Evolutionary conservation across 2,113 vertebrate species (phyloP).

Genomic region (Octodon degus): DNA sequence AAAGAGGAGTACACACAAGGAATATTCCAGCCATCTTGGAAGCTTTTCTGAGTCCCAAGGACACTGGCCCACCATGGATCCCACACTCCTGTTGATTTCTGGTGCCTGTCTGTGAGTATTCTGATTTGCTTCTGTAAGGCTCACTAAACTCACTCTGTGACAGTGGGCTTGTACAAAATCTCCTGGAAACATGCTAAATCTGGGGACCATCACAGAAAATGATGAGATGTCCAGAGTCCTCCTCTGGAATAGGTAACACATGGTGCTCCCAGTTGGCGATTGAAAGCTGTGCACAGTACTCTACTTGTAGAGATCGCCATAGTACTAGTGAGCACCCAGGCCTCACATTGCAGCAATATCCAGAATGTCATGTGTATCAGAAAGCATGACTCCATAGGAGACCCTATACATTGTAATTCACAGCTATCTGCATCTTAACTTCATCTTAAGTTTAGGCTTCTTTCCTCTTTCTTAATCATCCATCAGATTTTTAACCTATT

Average conservation of each 20-base stretch:
- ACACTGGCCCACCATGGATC: neutral
- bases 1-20: neutral
- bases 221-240: neutral
- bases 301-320: neutral
- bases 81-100: neutral
- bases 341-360: neutral
- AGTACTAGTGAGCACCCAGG: neutral
- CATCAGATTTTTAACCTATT: neutral
- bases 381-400: neutral
- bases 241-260: too few relatives aligned
- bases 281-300: neutral
- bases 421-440: neutral
- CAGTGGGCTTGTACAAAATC: neutral
- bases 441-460: neutral
- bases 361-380: neutral
- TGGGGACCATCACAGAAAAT: neutral
- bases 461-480: neutral
- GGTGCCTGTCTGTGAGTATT: neutral
- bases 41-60: neutral
- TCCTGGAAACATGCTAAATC: neutral
- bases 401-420: neutral
- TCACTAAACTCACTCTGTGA: neutral
- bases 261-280: neutral
- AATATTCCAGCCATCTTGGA: neutral
- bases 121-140: neutral